Conservation (phyloP, 2,888 invertebrate species). For the Elysia crispata region DNA sequence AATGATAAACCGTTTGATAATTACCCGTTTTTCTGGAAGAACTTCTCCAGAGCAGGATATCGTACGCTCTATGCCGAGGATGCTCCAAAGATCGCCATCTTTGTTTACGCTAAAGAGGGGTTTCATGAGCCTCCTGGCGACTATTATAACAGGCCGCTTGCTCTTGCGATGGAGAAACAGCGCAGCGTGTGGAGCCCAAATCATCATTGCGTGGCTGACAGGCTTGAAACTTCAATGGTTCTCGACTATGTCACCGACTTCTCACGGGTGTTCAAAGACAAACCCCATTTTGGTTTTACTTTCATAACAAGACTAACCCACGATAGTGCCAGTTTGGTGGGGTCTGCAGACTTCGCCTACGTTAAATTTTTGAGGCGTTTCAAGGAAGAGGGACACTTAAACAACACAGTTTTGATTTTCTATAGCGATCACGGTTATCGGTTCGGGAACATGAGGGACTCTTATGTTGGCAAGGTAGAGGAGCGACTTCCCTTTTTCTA, state of each 20-base stretch:
- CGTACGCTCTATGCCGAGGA: constrained; percentile 91
- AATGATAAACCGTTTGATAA: constrained; percentile 59
- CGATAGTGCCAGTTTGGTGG: constrained; percentile 88
- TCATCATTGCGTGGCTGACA: constrained; percentile 83
- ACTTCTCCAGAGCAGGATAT: constrained; percentile 86
- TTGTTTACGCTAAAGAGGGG: constrained; percentile 87
- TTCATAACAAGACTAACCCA: constrained; percentile 92
- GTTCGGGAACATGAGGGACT: constrained; percentile 89
- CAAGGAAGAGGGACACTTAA: constrained; percentile 71
- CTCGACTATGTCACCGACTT: constrained; percentile 82
- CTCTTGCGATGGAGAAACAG: constrained; percentile 80
- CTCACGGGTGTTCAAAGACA: constrained; percentile 81
- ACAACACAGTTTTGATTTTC: constrained; percentile 68
- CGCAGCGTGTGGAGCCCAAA: constrained; percentile 64
- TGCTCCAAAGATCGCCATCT: constrained; percentile 86
- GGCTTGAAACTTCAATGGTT: constrained; percentile 85
- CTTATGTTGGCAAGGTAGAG: constrained; percentile 88
- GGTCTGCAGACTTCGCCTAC: constrained; percentile 85
- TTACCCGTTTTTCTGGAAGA: constrained; percentile 89
- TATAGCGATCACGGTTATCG: constrained; percentile 94
- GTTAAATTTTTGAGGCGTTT: constrained; percentile 80
- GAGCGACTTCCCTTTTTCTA: constrained; percentile 91
- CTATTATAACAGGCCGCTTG: constrained; percentile 88
- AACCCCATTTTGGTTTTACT: constrained; percentile 88
- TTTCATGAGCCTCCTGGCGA: constrained; percentile 90